Evolutionary conservation across 2,888 invertebrate genomes (phyloP), one percentile per base, ranked within the genome.

Genomic region (Polydrusus tereticollis): DNA sequence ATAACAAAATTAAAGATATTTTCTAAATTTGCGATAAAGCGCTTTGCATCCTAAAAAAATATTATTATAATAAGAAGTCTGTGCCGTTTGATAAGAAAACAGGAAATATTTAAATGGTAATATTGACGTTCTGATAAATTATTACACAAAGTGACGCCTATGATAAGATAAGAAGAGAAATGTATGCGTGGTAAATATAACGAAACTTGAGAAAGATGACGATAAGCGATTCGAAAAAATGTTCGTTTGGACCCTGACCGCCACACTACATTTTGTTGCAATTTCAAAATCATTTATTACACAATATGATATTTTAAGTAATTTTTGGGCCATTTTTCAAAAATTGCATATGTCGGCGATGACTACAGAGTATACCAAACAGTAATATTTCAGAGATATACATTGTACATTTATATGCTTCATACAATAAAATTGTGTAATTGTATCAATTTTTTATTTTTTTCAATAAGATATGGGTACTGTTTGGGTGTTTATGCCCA

Each of bases 41-140:
- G 21, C 21, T 20, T 2, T 47, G 21, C 12, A 21, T 47, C 47
- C 21, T 47, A 47, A 10, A 47, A 21, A 14, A 50, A 14, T n/a
- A n/a, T 50, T 26, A 14, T 14, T n/a, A 47, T 47, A 21, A 16
- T 21, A 23, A 21, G 14, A 50, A 26, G 6, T 26, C 26, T 23
- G 50, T 26, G 26, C 50, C n/a, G 21, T 50, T 50, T 50, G 50
- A 50, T 50, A 50, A 26, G 26, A 23, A n/a, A 50, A 50, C 50
- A 50, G 50, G 50, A 50, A 50, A 50, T 50, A 50, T 26, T 50
- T 50, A 26, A 14, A 50, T 23, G 50, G 26, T 50, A 26, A 50
- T 50, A 50, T 50, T 50, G 50, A 50, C 50, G 26, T 50, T 50
- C 26, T 26, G 26, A 50, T n/a, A 50, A 23, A n/a, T 26, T 50